These are phyloP conservation scores for Ichneumon xanthorius DNA, from an alignment of 2,888 invertebrate species.

Conservation along the genomic window DNA sequence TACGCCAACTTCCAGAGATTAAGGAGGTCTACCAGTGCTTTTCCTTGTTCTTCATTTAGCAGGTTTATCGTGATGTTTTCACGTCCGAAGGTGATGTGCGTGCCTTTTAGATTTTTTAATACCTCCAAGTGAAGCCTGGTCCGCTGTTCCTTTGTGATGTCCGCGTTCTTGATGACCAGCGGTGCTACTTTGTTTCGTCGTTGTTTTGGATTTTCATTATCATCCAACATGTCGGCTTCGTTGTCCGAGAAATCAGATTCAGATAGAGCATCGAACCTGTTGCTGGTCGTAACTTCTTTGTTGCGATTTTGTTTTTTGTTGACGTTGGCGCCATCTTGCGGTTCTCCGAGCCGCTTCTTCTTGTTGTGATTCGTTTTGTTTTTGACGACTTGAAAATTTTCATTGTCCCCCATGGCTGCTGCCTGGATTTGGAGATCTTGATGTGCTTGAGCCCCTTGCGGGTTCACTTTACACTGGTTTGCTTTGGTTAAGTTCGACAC, in stretches of 20 bases:
- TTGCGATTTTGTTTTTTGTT: neutral
- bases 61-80: neutral
- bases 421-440: no score
- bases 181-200: neutral
- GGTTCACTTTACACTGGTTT: no score
- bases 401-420: neutral
- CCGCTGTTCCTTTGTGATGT: neutral
- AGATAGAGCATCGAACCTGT: neutral
- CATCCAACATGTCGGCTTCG: neutral
- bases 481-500: no score
- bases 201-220: neutral
- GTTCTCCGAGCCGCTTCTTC: neutral
- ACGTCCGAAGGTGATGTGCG: neutral
- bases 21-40: neutral
- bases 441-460: no score
- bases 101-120: neutral
- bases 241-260: neutral
- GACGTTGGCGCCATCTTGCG: neutral
- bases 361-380: neutral
- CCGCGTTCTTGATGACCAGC: neutral
- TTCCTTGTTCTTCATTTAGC: neutral
- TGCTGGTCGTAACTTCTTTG: neutral
- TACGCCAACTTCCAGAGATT: neutral
- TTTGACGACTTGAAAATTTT: neutral
- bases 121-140: neutral